Percentiles rank a stretch among this genome's conserved stretches.
Conservation (phyloP, 2,888 invertebrate species). For the Agrochola circellaris region DNA sequence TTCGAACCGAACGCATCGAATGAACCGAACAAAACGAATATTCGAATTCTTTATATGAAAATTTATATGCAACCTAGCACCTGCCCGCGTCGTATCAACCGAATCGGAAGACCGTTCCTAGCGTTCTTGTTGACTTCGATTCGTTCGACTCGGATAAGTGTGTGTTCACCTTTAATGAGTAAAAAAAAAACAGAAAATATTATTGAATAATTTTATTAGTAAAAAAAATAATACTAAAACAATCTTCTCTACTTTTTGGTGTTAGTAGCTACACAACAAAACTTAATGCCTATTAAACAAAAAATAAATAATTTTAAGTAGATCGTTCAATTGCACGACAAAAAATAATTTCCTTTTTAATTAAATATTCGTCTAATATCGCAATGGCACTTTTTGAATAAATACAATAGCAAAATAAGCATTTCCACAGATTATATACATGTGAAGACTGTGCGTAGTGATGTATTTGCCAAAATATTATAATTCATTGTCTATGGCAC, state of each 20-base stretch:
- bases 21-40: too few relatives aligned
- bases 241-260: conserved; percentile 87
- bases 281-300: conserved; percentile 75
- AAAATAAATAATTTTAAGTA: conserved; percentile 86
- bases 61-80: too few relatives aligned
- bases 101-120: too few relatives aligned
- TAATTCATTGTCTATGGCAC: conserved; percentile 84
- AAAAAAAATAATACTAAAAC: conserved; percentile 81
- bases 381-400: conserved; percentile 87
- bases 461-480: conserved; percentile 73
- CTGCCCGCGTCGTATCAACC: too few relatives aligned
- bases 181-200: conserved; percentile 48
- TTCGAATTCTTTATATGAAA: too few relatives aligned
- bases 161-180: not conserved
- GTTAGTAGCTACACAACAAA: conserved; percentile 87
- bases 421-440: conserved; percentile 74
- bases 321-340: conserved; percentile 82
- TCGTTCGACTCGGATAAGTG: too few relatives aligned
- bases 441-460: conserved; percentile 71
- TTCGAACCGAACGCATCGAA: too few relatives aligned
- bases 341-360: conserved; percentile 60
- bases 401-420: conserved; percentile 83
- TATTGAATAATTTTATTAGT: conserved; percentile 76
- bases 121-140: too few relatives aligned
- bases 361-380: conserved; percentile 64